phyloP scores from a whole-genome alignment of 1,140 invertebrate species.

The Halictus rubicundus region DNA sequence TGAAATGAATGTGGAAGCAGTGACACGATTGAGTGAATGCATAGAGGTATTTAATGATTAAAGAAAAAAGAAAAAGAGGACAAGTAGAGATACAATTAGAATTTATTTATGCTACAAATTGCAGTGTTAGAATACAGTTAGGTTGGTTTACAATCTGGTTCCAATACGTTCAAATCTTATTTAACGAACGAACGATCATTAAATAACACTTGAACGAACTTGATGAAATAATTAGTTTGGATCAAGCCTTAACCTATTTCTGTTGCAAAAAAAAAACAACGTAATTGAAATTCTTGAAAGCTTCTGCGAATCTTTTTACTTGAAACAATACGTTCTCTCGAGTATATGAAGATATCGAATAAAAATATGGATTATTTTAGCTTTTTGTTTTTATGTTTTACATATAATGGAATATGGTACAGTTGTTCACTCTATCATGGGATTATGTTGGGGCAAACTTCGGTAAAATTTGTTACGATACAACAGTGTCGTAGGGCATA shows the following conservation, averaged over 20 bases:
- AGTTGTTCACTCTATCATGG: conserved; percentile 13
- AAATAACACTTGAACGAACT: conserved; percentile 21
- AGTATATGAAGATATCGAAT: background rate
- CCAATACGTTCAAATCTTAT: conserved; percentile 27
- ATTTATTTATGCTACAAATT: conserved; percentile 3
- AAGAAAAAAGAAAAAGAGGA: background rate
- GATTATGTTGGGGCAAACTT: conserved; percentile 45
- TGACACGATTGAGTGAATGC: conserved; percentile 17
- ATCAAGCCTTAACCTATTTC: conserved; percentile 25
- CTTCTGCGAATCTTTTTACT: background rate
- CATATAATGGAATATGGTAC: background rate
- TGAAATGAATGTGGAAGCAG: conserved; percentile 20
- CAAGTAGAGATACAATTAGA: conserved; percentile 1
- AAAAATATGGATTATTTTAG: background rate
- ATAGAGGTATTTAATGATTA: conserved; percentile 1
- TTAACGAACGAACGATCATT: conserved; percentile 7
- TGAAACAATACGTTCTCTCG: conserved; percentile 18
- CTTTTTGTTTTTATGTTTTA: background rate
- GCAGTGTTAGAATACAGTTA: background rate
- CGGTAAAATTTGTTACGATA: conserved; percentile 43
- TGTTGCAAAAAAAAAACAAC: conserved; percentile 8
- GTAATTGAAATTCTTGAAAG: background rate
- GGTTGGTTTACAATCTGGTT: background rate
- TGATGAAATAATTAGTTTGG: background rate
- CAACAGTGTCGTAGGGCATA: conserved; percentile 26